These are phyloP conservation scores for Brenthis ino DNA, from an alignment of 2,888 invertebrate species.

Conservation along the genomic window DNA sequence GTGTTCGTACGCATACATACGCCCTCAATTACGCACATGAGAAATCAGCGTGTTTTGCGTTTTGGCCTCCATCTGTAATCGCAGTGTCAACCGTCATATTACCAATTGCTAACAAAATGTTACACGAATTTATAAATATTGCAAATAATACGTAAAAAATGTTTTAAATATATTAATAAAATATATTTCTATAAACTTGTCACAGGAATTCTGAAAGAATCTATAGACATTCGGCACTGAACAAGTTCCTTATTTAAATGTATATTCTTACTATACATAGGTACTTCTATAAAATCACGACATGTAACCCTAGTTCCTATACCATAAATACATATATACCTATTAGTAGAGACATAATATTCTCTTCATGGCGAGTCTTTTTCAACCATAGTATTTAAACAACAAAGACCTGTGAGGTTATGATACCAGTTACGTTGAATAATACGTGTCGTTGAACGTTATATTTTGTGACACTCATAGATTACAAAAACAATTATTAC, in stretches of 20 bases:
- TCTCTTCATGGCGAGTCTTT: neutral
- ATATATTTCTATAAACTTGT: no score
- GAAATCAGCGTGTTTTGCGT: constrained; percentile 42
- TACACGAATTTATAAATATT: neutral
- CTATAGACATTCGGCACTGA: no score
- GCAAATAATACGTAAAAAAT: no score
- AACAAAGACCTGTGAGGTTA: constrained; percentile 13
- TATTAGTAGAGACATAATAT: constrained; percentile 3
- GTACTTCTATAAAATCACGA: no score
- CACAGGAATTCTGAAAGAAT: no score
- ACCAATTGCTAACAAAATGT: constrained; percentile 19
- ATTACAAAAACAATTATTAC: constrained; percentile 5
- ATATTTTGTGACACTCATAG: constrained; percentile 1
- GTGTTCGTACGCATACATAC: constrained; percentile 15
- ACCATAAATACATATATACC: constrained; percentile 1
- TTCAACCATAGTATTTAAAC: constrained; percentile 18
- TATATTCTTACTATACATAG: no score
- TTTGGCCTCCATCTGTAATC: constrained; percentile 49
- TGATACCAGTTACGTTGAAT: constrained; percentile 9
- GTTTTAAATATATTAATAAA: no score
- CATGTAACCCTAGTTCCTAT: neutral
- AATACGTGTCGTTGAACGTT: constrained; percentile 7
- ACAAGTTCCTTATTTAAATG: no score
- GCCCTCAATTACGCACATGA: constrained; percentile 46
- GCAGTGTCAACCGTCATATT: constrained; percentile 22